phyloP scores from a whole-genome alignment of 1,140 invertebrate genomes.

The Acromyrmex heyeri region DNA sequence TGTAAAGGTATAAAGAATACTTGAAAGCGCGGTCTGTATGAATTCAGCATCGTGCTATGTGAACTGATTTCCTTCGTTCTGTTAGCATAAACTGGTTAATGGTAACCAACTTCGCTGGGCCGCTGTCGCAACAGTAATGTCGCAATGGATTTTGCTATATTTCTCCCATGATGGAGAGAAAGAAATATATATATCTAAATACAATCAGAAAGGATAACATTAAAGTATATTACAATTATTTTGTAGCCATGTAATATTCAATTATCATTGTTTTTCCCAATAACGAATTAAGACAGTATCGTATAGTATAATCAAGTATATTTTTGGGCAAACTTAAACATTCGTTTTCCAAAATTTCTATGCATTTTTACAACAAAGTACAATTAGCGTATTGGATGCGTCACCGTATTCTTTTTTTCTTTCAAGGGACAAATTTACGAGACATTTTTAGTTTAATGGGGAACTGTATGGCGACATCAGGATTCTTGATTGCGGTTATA shows the following conservation, averaged over 20 bases:
- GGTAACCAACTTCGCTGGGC: slow-evolving; percentile 1
- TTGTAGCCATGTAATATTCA: background rate
- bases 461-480: slow-evolving; percentile 26
- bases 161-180: background rate
- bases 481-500: background rate
- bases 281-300: background rate
- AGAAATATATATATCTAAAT: no score
- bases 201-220: background rate
- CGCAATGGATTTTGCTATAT: slow-evolving; percentile 18
- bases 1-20: background rate
- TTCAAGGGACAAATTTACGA: background rate
- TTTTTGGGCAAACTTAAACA: background rate
- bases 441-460: slow-evolving; percentile 42
- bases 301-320: no score
- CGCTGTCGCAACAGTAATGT: slow-evolving; percentile 25
- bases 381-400: background rate
- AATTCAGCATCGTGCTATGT: slow-evolving; percentile 22
- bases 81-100: slow-evolving; percentile 24
- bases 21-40: slow-evolving; percentile 28
- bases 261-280: background rate
- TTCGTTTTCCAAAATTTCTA: slow-evolving; percentile 6
- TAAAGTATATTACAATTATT: background rate
- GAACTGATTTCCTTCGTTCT: slow-evolving; percentile 41
- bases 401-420: background rate
- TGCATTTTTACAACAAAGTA: background rate